phyloP scores from a whole-genome alignment of 2,113 vertebrate genomes.

The Rhea americana region DNA sequence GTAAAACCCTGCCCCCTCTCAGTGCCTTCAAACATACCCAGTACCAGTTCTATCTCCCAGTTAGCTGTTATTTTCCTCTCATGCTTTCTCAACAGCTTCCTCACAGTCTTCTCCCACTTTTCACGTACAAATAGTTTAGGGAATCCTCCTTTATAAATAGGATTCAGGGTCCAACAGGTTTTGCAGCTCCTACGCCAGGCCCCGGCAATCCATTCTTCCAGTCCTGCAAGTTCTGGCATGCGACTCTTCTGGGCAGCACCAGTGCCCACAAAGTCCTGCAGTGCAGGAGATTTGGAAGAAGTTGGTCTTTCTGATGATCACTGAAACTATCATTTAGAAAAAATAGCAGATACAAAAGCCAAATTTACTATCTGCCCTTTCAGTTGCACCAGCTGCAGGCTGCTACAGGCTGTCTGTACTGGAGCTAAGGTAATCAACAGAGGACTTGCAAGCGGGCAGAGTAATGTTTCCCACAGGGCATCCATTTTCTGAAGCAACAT shows the following conservation, averaged over 20 bases:
- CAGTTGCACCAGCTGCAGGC: not conserved
- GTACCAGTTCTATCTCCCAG: not conserved
- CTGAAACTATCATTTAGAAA: not conserved
- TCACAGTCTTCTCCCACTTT: not conserved
- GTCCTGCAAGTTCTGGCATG: not conserved
- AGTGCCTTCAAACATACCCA: not conserved
- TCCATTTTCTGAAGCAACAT: not conserved
- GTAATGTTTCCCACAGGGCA: not conserved
- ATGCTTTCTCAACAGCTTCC: not conserved
- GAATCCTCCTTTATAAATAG: not conserved
- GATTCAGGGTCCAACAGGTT: not conserved
- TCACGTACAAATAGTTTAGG: not conserved
- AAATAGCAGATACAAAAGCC: not conserved
- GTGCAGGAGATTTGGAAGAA: fast-evolving
- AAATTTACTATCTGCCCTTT: not conserved
- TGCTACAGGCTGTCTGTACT: not conserved
- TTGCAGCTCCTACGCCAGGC: not conserved
- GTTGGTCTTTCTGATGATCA: not conserved
- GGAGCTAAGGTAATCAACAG: not conserved
- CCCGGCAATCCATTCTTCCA: not conserved
- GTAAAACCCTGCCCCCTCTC: not conserved
- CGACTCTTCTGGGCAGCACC: not conserved
- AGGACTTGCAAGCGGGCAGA: not conserved
- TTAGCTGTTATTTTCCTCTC: not conserved
- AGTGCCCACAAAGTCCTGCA: not conserved